Evolutionary conservation across 2,888 invertebrate genomes (phyloP).

Genomic region (Aleiodes alternator): DNA sequence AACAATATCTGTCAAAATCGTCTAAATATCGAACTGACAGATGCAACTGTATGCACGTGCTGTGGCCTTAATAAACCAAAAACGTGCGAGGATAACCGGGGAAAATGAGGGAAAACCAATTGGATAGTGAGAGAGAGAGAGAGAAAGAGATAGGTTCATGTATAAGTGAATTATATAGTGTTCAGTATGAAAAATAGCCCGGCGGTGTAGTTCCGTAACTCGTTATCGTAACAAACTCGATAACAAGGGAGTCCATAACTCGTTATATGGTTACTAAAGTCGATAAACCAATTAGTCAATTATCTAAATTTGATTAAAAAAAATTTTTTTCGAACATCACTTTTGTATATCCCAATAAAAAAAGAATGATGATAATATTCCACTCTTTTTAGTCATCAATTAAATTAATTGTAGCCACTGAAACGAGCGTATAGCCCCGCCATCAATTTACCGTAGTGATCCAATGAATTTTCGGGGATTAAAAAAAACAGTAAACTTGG

Average conservation of each 20-base stretch:
- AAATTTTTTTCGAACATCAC: neutral
- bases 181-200: conserved; percentile 39
- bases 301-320: conserved; percentile 19
- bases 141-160: neutral
- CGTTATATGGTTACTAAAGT: conserved; percentile 30
- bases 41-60: neutral
- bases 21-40: neutral
- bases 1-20: neutral
- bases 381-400: no score
- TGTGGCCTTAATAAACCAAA: conserved; percentile 1
- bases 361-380: no score
- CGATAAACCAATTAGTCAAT: conserved; percentile 38
- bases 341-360: no score
- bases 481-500: no score
- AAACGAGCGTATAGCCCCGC: no score
- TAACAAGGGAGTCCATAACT: conserved; percentile 32
- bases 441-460: no score
- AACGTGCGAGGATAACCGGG: neutral
- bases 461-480: no score
- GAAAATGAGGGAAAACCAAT: neutral
- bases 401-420: no score
- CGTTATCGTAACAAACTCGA: conserved; percentile 43
- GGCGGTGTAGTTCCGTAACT: conserved; percentile 32
- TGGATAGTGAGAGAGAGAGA: neutral
- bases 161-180: conserved; percentile 41